These are phyloP conservation scores for Aethina tumida DNA, from an alignment of 1,140 invertebrate species.

Conservation along the genomic window DNA sequence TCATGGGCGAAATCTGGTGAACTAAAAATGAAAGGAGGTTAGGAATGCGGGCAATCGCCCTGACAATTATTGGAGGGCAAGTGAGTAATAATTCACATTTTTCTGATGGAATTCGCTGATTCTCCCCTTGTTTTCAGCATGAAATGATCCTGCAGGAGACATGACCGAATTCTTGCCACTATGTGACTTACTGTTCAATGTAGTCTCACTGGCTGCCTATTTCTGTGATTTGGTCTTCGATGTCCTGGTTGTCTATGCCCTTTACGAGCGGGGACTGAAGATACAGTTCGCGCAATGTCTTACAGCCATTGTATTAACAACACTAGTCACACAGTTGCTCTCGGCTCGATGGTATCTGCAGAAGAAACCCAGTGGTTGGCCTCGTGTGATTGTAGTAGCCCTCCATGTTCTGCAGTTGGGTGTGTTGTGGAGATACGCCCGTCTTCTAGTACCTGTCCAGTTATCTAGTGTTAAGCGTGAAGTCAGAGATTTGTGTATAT, in stretches of 20 bases:
- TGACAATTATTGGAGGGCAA: conserved; percentile 26
- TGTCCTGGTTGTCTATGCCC: conserved; percentile 71
- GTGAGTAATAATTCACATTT: conserved; percentile 18
- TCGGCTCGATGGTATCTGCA: conserved; percentile 45
- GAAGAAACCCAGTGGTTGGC: conserved; percentile 29
- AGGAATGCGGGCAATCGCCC: conserved; percentile 31
- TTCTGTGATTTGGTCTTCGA: conserved; percentile 89
- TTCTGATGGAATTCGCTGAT: too few relatives aligned
- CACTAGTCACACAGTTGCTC: conserved; percentile 63
- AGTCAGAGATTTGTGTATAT: conserved; percentile 59
- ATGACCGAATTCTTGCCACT: conserved; percentile 73
- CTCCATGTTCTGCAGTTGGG: conserved; percentile 72
- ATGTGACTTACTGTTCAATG: conserved; percentile 84
- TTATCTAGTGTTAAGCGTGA: conserved; percentile 72
- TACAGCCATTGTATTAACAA: conserved; percentile 54
- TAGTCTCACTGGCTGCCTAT: conserved; percentile 81
- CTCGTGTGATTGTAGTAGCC: conserved; percentile 43
- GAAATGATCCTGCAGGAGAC: conserved; percentile 23
- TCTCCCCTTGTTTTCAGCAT: conserved; percentile 23
- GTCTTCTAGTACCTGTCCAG: conserved; percentile 79
- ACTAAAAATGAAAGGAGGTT: conserved; percentile 33
- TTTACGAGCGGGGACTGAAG: conserved; percentile 54
- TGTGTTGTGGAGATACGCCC: conserved; percentile 82
- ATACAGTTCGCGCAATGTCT: conserved; percentile 53
- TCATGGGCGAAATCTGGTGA: too few relatives aligned